Evolutionary conservation across 2,113 vertebrate genomes (phyloP), one percentile per base, ranked within the genome.

Genomic region (Bathybates hornii): DNA sequence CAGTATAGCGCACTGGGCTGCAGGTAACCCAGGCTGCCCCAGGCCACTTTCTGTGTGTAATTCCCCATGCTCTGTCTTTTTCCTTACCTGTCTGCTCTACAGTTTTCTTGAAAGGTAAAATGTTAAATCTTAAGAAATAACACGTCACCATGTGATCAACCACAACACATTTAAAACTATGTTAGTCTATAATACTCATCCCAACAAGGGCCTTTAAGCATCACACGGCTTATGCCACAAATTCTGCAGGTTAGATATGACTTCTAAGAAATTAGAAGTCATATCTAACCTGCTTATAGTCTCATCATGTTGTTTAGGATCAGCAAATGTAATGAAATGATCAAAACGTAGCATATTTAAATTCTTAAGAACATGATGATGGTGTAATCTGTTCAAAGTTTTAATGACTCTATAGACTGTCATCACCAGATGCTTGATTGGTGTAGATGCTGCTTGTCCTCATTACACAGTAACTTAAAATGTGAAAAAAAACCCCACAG

Each of bases 401-500:
- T 38, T 36, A 12, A 66, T n/a, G 61, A 66, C 61, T 66, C 32
- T 2, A 19, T 11, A 66, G 17, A 66, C 32, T 66, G 32, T 66
- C 17, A n/a, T 12, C 61, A 38, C 61, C 61, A 66, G 61, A 66
- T 36, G 61, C 61, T 66, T 66, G 61, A 0, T 36, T 66, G 17
- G 61, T 12, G 17, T 66, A 66, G 61, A 3, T 38, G 34, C 34
- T 66, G 19, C 34, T 66, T 66, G 61, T 66, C 34, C 34, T 66
- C 34, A 38, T 66, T 66, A 38, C 21, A 16, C 8, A 73, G 24
- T 10, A 45, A 73, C 21, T 17, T 73, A 24, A 73, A 45, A 73
- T 27, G 8, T 73, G 38, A 2, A 17, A 0, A 2, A 36, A 63
- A 7, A 21, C 0, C 8, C 1, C 36, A 38, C 19, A 71, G 7